phyloP scores from a whole-genome alignment of 2,888 invertebrate genomes.

The Augiades crinisus region DNA sequence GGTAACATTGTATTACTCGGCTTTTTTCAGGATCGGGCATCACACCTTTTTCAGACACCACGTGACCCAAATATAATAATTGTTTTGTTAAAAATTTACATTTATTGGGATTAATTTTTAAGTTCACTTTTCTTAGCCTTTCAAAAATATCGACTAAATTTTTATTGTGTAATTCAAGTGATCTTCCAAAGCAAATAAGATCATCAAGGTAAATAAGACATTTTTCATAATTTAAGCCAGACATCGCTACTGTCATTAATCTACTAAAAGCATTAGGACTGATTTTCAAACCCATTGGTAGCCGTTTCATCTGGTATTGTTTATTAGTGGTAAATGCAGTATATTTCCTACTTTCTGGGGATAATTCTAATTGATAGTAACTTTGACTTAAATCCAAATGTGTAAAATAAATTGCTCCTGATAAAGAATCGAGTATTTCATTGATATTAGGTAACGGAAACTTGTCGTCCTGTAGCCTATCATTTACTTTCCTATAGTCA shows the following conservation, averaged over 20 bases:
- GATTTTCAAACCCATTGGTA: neutral
- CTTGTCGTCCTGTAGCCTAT: neutral
- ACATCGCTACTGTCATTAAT: neutral
- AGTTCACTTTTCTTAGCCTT: neutral
- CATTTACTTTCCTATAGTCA: neutral
- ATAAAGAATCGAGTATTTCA: neutral
- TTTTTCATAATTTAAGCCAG: neutral
- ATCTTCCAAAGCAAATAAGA: neutral
- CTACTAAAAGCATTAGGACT: neutral
- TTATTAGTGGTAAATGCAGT: neutral
- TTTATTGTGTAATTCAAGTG: neutral
- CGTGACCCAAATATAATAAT: conserved; percentile 9
- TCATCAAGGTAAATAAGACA: neutral
- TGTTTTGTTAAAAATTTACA: conserved; percentile 21
- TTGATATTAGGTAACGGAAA: conserved; percentile 21
- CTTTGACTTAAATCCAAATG: neutral
- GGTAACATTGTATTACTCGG: conserved; percentile 22
- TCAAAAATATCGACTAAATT: neutral
- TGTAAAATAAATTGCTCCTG: neutral
- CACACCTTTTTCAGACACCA: conserved; percentile 20
- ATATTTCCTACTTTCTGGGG: neutral
- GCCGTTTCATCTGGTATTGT: neutral
- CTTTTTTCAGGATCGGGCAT: conserved; percentile 24
- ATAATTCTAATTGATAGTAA: neutral
- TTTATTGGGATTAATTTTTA: conserved; percentile 6